Percentiles rank a stretch among this genome's conserved stretches.
Conservation (phyloP, 1,140 invertebrate species). For the Liolophura sinensis region DNA sequence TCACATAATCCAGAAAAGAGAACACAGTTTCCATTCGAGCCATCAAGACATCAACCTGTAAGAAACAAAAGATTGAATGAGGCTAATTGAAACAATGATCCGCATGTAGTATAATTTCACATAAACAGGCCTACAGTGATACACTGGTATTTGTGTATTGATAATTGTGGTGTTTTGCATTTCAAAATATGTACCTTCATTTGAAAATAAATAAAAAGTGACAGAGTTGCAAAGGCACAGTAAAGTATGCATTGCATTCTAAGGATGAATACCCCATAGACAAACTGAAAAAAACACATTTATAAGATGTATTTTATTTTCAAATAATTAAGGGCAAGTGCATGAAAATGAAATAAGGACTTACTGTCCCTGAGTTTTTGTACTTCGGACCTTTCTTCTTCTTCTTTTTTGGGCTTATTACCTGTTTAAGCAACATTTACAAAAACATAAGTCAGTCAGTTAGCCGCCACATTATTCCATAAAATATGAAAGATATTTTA, state of each 20-base stretch:
- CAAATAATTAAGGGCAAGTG: not conserved
- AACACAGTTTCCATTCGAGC: slow-evolving; percentile 45
- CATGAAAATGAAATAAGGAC: slow-evolving; percentile 13
- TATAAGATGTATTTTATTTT: not conserved
- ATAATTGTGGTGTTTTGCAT: no score
- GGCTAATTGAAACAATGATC: not conserved
- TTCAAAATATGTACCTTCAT: no score
- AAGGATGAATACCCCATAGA: no score
- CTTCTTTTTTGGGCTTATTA: slow-evolving; percentile 60
- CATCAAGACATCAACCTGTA: slow-evolving; percentile 47
- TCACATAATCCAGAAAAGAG: slow-evolving; percentile 67
- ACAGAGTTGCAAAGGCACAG: no score
- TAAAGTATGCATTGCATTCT: no score
- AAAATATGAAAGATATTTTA: no score
- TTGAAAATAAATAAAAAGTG: no score
- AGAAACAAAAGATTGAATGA: slow-evolving; percentile 11
- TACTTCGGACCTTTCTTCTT: slow-evolving; percentile 60
- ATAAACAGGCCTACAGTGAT: no score
- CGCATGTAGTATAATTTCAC: no score
- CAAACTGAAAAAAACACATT: not conserved
- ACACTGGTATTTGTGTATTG: no score
- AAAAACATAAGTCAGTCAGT: no score
- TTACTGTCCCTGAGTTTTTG: slow-evolving; percentile 59
- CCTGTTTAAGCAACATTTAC: slow-evolving; percentile 17
- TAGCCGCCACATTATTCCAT: no score